Conservation (phyloP, 2,888 invertebrate genomes). For the Cheilosia scutellata region DNA sequence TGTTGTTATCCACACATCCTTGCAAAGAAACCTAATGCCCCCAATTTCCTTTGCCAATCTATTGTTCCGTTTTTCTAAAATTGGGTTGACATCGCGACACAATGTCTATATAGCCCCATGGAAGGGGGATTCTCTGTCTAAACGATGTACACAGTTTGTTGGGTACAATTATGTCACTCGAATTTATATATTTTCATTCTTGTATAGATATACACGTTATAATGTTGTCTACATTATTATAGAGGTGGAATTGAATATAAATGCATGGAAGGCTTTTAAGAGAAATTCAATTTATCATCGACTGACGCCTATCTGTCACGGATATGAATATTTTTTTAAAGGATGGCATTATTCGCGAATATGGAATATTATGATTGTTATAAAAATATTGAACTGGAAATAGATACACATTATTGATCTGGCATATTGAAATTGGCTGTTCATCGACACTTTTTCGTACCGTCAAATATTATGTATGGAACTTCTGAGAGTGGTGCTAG, state of each 20-base stretch:
- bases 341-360: background rate
- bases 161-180: constrained; percentile 34
- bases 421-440: background rate
- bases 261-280: constrained; percentile 1
- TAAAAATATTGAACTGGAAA: background rate
- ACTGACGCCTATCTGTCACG: constrained; percentile 64
- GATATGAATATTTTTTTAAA: constrained; percentile 10
- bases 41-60: constrained; percentile 65
- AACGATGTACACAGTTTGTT: constrained; percentile 2
- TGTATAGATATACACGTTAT: background rate
- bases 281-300: constrained; percentile 66
- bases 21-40: constrained; percentile 63
- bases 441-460: background rate
- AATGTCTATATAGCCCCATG: constrained; percentile 39
- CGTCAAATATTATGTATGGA: background rate
- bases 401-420: background rate
- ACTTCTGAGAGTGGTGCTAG: background rate
- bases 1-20: constrained; percentile 22
- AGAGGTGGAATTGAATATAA: background rate
- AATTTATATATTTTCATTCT: constrained; percentile 5
- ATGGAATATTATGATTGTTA: constrained; percentile 1
- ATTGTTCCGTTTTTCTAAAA: constrained; percentile 59
- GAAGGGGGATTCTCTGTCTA: background rate
- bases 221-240: background rate
- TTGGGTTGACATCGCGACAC: constrained; percentile 68